Evolutionary conservation across 1,140 invertebrate genomes (phyloP), one percentile per base, ranked within the genome.

Genomic region (Parapsyche elsis): DNA sequence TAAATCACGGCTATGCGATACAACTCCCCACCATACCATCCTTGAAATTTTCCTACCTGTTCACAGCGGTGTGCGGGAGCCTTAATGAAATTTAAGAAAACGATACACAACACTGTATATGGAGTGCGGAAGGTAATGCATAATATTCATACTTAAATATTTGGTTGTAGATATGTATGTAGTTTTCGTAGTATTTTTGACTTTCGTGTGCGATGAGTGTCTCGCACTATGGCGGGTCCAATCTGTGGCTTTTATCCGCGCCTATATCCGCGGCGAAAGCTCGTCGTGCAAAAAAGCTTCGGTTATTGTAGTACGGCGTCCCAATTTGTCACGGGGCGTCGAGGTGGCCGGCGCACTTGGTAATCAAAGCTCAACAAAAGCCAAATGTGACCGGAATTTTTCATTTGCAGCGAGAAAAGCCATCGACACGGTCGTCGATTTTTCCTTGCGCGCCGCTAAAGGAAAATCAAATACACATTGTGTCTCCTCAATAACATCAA

Each of bases 321-420:
- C 73, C 80, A 79, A 81, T 81, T 81, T 81, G 80, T 81, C 80
- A 81, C 75, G 70, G 71, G 24, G 26, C 45, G 44, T 46, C 26
- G 38, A 12, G 24, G 14, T 73, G 5, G 76, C 26, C 73, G 71
- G 49, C 73, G 71, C 75, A 74, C 10, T 78, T 80, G 74, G 79
- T 83, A 83, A 83, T 83, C 81, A 83, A 79, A 80, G 53, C 79
- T 71, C 81, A 81, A 81, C 81, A 83, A 83, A 82, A 83, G 79
- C 81, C 81, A 83, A 83, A 83, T 83, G 81, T 79, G 81, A 80
- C 81, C 81, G 71, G 81, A 82, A 80, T 82, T 80, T 82, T 82
- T 82, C 81, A 82, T 82, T 77, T 80, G 78, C 71, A 16, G 59
- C 14, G 64, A 64, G 10, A 23, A 19, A 21, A 24, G 5, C 21